Evolutionary conservation across 2,888 invertebrate species (phyloP), one percentile per base, ranked within the genome.

Genomic region (Mactromeris polynyma): DNA sequence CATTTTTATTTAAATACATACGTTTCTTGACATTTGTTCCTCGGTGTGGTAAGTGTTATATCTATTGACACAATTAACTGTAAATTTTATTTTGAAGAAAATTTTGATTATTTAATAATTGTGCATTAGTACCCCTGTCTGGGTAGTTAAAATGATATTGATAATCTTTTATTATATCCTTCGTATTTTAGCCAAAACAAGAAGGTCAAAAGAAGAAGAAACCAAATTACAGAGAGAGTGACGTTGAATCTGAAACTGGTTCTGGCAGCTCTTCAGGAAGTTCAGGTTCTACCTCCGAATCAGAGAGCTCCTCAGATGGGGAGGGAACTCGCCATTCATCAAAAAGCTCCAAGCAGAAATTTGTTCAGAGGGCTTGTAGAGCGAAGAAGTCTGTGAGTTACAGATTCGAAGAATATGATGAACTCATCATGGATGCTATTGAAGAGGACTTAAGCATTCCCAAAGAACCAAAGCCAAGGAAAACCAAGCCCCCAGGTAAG

Each of bases 341-440:
- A 4, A 78, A 54, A 80, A 81, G 38, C n/a, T 26, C 51, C 21
- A 83, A 87, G 31, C 69, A 54, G 31, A 86, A 80, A 82, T 91
- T 88, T 69, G 81, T 83, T 19, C 88, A 88, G 73, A 86, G 92
- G 26, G 83, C 92, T 17, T 92, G 92, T 89, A 80, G 99, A 31
- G 98, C 98, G 94, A 97, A 99, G 31, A 97, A 98, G 64, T 93
- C 94, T 93, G 98, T 98, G 86, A 98, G 98, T 96, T 97, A 97
- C 95, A 97, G 97, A 88, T 98, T 99, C 94, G 98, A 98, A 96
- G 99, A 99, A 96, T 99, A 98, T 97, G 99, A 99, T 96, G 98
- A 99, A 46, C 98, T 99, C 96, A 99, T 99, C 94, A 98, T 98
- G 96, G 98, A 98, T 69, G 99, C 99, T 19, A 96, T 97, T 40